phyloP scores from a whole-genome alignment of 2,888 invertebrate genomes.

The Cartodere bifasciata region DNA sequence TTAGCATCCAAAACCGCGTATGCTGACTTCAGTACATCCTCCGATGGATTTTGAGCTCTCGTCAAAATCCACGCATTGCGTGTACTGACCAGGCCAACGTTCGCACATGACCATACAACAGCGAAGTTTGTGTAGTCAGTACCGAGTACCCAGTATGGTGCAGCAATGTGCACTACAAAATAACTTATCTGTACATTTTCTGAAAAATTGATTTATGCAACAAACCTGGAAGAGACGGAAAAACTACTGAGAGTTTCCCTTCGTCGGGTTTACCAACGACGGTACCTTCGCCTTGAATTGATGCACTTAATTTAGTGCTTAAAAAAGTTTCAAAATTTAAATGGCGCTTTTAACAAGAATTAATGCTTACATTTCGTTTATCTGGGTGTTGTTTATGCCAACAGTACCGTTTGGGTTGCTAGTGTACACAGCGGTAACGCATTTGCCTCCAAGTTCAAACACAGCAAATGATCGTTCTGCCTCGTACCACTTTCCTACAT shows the following conservation, averaged over 20 bases:
- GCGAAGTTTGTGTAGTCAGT: conserved; percentile 51
- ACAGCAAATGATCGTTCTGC: conserved; percentile 61
- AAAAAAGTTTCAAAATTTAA: too few relatives aligned
- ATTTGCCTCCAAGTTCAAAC: conserved; percentile 63
- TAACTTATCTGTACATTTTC: conserved; percentile 19
- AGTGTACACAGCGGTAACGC: conserved; percentile 56
- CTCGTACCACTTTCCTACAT: conserved; percentile 66
- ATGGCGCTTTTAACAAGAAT: too few relatives aligned
- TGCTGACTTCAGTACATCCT: conserved; percentile 44
- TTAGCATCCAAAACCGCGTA: conserved; percentile 44
- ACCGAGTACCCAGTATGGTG: conserved; percentile 49
- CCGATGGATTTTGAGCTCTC: conserved; percentile 43
- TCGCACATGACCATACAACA: conserved; percentile 49
- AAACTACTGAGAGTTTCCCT: conserved; percentile 47
- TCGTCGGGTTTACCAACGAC: conserved; percentile 40
- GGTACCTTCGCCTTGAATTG: conserved; percentile 45
- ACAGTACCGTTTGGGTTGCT: conserved; percentile 33
- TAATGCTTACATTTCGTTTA: conserved; percentile 35
- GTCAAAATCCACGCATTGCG: conserved; percentile 53
- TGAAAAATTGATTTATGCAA: conserved; percentile 13
- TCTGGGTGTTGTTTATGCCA: conserved; percentile 32
- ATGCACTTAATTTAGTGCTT: conserved; percentile 43
- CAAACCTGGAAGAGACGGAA: conserved; percentile 47
- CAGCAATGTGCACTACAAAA: conserved; percentile 36
- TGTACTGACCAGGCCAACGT: conserved; percentile 42